A percentile compares a stretch with the other conserved stretches of the same genome.
Evolutionary conservation across 2,113 vertebrate genomes (phyloP).

Genomic region (Emydura subglobosa): DNA sequence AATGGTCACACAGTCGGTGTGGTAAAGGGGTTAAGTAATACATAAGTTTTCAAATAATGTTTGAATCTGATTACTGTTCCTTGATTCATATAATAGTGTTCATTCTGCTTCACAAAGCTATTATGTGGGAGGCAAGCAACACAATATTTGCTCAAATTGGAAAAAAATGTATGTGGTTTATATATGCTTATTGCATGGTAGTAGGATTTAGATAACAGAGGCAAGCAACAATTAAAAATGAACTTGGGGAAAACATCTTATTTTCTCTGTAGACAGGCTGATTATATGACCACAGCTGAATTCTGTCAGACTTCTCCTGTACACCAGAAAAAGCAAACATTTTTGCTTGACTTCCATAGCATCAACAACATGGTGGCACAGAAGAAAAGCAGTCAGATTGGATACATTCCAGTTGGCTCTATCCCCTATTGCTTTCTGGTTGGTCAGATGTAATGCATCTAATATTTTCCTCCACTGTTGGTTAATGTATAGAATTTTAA

Average conservation of each 20-base stretch:
- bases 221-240: neutral
- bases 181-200: neutral
- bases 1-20: neutral
- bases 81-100: neutral
- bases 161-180: neutral
- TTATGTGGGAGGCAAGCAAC: neutral
- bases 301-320: neutral
- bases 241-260: neutral
- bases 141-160: neutral
- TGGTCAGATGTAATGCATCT: neutral
- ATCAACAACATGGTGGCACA: neutral
- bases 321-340: neutral
- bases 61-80: neutral
- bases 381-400: neutral
- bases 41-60: neutral
- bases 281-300: neutral
- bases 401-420: neutral
- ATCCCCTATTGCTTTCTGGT: neutral
- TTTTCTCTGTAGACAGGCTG: neutral
- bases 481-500: neutral
- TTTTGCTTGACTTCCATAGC: neutral
- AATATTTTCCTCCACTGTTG: neutral
- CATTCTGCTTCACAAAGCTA: neutral
- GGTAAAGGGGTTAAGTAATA: neutral
- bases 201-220: neutral